A percentile compares a stretch with the other conserved stretches of the same genome.
These are phyloP conservation scores for Diabrotica balteata DNA, from an alignment of 2,888 invertebrate species.

Conservation along the genomic window DNA sequence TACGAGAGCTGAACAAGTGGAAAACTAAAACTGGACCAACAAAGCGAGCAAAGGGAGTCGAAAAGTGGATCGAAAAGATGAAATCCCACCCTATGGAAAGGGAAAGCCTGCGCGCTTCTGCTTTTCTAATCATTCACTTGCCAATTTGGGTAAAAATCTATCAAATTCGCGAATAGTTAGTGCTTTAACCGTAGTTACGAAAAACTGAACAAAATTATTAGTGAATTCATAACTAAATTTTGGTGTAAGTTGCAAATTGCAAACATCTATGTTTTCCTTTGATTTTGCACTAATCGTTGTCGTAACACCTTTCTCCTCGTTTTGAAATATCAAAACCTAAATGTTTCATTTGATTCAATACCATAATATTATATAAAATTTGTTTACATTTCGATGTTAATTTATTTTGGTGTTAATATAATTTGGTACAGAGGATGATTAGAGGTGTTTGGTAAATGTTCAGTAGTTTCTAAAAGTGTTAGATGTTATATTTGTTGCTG, in stretches of 20 bases:
- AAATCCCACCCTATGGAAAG: constrained; percentile 38
- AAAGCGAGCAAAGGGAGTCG: constrained; percentile 34
- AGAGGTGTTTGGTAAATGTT: constrained; percentile 43
- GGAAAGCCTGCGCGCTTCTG: constrained; percentile 32
- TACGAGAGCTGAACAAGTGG: constrained; percentile 6
- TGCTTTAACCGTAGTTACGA: constrained; percentile 37
- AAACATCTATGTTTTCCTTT: constrained; percentile 45
- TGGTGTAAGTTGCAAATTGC: constrained; percentile 52
- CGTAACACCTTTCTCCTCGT: constrained; percentile 45
- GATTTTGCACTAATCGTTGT: constrained; percentile 56
- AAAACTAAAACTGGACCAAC: constrained; percentile 45
- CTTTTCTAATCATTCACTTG: constrained; percentile 40
- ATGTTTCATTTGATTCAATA: constrained; percentile 39
- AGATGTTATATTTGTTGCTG: constrained; percentile 46
- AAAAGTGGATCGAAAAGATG: constrained; percentile 46
- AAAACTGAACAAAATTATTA: constrained; percentile 54
- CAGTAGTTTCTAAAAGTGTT: constrained; percentile 44
- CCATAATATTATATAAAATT: constrained; percentile 31
- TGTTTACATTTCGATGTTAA: constrained; percentile 43
- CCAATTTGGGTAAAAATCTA: constrained; percentile 42
- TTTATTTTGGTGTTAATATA: constrained; percentile 43
- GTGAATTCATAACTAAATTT: constrained; percentile 55
- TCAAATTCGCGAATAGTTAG: constrained; percentile 36
- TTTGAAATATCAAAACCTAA: constrained; percentile 32
- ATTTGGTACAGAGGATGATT: constrained; percentile 40